Evolutionary conservation across 2,113 vertebrate genomes (phyloP).

Genomic region (Lota lota): DNA sequence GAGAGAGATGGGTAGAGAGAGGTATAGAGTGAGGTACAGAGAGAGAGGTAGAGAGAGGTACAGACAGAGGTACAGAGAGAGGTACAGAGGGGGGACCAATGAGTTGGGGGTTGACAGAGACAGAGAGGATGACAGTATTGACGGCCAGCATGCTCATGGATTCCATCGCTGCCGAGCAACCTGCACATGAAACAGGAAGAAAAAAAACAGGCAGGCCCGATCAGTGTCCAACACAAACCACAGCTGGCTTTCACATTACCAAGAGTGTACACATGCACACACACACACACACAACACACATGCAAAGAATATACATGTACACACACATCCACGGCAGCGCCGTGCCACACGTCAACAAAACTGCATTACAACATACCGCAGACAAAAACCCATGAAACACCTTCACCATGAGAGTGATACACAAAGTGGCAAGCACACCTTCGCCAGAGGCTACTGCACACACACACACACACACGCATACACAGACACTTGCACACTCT

Average conservation of each 20-base stretch:
- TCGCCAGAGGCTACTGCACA: constrained; percentile 51
- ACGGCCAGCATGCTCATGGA: constrained; percentile 60
- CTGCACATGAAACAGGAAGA: constrained; percentile 62
- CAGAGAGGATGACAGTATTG: constrained; percentile 55
- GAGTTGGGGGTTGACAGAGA: too few species aligned
- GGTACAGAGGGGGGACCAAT: constrained; percentile 28
- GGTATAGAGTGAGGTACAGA: background rate
- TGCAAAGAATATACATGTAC: constrained; percentile 33
- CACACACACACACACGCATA: constrained; percentile 34
- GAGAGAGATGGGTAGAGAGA: background rate
- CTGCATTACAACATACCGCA: too few species aligned
- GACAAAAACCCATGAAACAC: too few species aligned
- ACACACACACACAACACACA: constrained; percentile 18
- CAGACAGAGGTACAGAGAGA: constrained; percentile 21
- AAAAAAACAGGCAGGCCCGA: constrained; percentile 45
- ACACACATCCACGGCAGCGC: background rate
- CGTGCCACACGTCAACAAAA: too few species aligned
- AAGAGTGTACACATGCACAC: constrained; percentile 31
- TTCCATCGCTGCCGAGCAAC: constrained; percentile 53
- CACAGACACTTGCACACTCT: constrained; percentile 23
- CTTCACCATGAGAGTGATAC: too few species aligned
- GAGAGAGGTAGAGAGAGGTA: background rate
- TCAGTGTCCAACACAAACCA: constrained; percentile 69
- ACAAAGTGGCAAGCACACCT: constrained; percentile 34
- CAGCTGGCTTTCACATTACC: constrained; percentile 73